These are phyloP conservation scores for Lagorchestes hirsutus DNA, from an alignment of 2,797 vertebrate genomes.

Conservation along the genomic window DNA sequence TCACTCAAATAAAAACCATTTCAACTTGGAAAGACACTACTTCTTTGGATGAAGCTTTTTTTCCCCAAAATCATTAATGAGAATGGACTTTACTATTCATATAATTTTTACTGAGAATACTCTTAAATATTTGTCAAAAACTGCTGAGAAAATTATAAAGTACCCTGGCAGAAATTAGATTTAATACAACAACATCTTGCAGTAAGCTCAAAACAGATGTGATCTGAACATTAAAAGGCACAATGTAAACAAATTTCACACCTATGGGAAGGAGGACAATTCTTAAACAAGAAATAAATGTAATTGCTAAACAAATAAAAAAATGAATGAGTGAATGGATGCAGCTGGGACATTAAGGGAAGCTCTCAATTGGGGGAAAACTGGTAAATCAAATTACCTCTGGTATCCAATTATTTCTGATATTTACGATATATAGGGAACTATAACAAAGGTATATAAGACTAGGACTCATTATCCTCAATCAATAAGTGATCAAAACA, in stretches of 20 bases:
- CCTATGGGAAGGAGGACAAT: background rate
- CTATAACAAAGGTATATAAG: background rate
- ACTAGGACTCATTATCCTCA: background rate
- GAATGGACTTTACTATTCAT: constrained; percentile 40
- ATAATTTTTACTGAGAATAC: background rate
- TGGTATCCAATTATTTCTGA: background rate
- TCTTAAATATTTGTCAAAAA: background rate
- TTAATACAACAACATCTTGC: background rate
- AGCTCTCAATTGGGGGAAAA: background rate
- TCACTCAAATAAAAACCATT: constrained; percentile 33
- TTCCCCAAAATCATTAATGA: constrained; percentile 38
- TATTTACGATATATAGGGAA: background rate
- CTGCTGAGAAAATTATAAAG: background rate
- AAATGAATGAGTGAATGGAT: background rate
- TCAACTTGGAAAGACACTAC: background rate
- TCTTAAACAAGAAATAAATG: background rate
- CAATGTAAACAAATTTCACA: background rate
- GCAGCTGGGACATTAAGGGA: background rate
- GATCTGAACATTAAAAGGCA: background rate
- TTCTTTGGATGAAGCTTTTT: constrained; percentile 4
- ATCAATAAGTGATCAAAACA: background rate
- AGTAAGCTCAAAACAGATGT: background rate
- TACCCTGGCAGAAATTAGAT: background rate
- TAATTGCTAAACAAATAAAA: background rate
- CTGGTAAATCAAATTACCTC: background rate